phyloP scores from a whole-genome alignment of 2,797 vertebrate genomes.

The Diplodus puntazzo region DNA sequence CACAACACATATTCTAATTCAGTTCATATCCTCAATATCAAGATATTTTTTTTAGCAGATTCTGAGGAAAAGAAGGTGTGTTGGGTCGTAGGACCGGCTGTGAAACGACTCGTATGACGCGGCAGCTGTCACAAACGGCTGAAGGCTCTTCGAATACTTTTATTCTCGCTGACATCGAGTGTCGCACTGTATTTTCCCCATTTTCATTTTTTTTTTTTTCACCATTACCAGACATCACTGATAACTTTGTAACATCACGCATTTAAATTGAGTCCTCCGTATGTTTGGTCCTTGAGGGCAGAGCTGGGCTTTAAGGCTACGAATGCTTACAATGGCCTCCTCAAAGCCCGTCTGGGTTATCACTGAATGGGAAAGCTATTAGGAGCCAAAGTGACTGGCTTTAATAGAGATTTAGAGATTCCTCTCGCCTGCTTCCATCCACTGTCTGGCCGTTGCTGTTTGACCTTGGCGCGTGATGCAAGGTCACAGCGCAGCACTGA shows the following conservation, averaged over 20 bases:
- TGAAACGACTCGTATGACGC: not conserved
- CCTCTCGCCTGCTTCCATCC: conserved; percentile 33
- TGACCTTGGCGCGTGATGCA: conserved; percentile 67
- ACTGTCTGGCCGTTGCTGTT: conserved; percentile 23
- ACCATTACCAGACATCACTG: conserved; percentile 28
- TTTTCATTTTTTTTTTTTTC: conserved; percentile 19
- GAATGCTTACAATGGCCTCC: conserved; percentile 34
- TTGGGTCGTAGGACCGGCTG: not conserved
- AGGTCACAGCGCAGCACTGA: conserved; percentile 55
- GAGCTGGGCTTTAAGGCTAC: conserved; percentile 30
- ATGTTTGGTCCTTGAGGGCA: conserved; percentile 29
- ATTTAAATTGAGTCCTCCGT: conserved; percentile 58
- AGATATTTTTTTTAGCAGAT: not conserved
- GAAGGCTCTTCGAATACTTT: conserved; percentile 8
- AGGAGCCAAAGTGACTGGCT: conserved; percentile 47
- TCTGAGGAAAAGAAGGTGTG: not conserved
- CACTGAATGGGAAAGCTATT: conserved; percentile 60
- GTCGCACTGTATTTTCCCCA: not conserved
- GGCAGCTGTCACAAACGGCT: conserved; percentile 19
- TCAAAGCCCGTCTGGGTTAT: conserved; percentile 61
- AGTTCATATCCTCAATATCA: not conserved
- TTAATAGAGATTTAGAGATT: conserved; percentile 78
- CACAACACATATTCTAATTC: no score
- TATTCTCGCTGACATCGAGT: conserved; percentile 2
- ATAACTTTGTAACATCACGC: conserved; percentile 65